phyloP scores from a whole-genome alignment of 2,888 invertebrate genomes.

The Ryuthela nishihirai region DNA sequence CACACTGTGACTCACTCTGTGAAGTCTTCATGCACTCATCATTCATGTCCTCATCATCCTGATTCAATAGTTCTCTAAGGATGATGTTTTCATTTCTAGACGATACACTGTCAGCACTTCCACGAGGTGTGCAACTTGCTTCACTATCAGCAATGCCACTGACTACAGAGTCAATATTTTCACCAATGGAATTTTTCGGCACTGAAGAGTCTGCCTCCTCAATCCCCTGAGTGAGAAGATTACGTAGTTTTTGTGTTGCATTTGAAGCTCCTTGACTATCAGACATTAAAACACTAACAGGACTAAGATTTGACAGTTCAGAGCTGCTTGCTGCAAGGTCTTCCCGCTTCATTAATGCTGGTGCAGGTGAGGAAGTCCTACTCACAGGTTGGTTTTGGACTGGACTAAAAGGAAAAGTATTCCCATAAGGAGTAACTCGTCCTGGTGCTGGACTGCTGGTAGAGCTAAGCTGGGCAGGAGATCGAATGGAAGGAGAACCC shows the following conservation, averaged over 20 bases:
- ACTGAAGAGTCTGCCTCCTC: constrained; percentile 34
- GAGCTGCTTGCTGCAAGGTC: constrained; percentile 4
- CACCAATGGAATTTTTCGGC: constrained; percentile 14
- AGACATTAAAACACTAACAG: constrained; percentile 15
- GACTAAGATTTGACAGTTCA: constrained; percentile 16
- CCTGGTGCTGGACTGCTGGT: constrained; percentile 54
- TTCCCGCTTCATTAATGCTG: constrained; percentile 13
- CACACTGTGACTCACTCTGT: constrained; percentile 28
- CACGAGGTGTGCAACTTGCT: constrained; percentile 10
- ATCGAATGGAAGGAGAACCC: constrained; percentile 19
- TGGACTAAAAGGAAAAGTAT: constrained; percentile 63
- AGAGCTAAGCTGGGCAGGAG: constrained; percentile 20
- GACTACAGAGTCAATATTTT: constrained; percentile 15
- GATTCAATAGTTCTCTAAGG: constrained; percentile 60
- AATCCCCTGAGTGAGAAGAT: constrained; percentile 54
- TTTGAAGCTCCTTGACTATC: constrained; percentile 9
- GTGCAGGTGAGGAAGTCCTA: constrained; percentile 26
- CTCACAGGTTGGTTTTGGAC: constrained; percentile 19
- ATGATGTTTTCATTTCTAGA: constrained; percentile 50
- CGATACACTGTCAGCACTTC: constrained; percentile 7
- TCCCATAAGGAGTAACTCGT: constrained; percentile 54
- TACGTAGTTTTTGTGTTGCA: constrained; percentile 53
- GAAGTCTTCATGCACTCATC: constrained; percentile 46
- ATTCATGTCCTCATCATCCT: constrained; percentile 62
- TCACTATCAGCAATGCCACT: not conserved